A percentile compares a stretch with the other conserved stretches of the same genome.
phyloP scores from a whole-genome alignment of 2,888 invertebrate species.

The Syritta pipiens region DNA sequence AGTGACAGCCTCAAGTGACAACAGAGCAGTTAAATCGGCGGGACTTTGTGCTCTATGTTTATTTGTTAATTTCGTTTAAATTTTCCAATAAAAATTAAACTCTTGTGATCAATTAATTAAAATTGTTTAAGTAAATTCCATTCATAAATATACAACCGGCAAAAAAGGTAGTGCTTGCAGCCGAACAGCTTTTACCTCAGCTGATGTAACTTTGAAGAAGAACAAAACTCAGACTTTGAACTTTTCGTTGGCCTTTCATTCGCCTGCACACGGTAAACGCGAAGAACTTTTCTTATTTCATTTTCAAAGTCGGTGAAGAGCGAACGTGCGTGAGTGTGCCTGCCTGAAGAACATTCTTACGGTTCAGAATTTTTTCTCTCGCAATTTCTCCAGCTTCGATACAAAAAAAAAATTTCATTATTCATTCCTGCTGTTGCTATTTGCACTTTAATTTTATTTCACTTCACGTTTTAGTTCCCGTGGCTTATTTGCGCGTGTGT shows the following conservation, averaged over 20 bases:
- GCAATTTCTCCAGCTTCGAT: conserved; percentile 38
- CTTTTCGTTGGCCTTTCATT: conserved; percentile 4
- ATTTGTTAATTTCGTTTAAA: no score
- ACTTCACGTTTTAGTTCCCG: not conserved
- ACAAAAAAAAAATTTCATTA: conserved; percentile 9
- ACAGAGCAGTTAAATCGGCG: no score
- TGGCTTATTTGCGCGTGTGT: no score
- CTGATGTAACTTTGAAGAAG: conserved; percentile 5
- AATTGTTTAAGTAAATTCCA: no score
- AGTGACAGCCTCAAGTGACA: no score
- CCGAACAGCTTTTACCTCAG: not conserved
- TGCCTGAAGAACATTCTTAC: not conserved
- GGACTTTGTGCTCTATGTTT: no score
- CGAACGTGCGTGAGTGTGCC: conserved; percentile 3
- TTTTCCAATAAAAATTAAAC: no score
- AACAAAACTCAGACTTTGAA: conserved; percentile 11
- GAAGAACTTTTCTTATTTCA: conserved; percentile 37
- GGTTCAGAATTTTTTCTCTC: conserved; percentile 27
- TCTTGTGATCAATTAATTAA: no score
- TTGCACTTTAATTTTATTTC: not conserved
- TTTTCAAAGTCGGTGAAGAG: not conserved
- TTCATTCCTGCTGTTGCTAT: conserved; percentile 23
- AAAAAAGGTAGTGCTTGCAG: no score
- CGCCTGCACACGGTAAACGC: not conserved
- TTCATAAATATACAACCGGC: no score